Percentiles rank a stretch among this genome's conserved stretches.
Conservation (phyloP, 2,113 vertebrate species). For the Regulus satrapa region DNA sequence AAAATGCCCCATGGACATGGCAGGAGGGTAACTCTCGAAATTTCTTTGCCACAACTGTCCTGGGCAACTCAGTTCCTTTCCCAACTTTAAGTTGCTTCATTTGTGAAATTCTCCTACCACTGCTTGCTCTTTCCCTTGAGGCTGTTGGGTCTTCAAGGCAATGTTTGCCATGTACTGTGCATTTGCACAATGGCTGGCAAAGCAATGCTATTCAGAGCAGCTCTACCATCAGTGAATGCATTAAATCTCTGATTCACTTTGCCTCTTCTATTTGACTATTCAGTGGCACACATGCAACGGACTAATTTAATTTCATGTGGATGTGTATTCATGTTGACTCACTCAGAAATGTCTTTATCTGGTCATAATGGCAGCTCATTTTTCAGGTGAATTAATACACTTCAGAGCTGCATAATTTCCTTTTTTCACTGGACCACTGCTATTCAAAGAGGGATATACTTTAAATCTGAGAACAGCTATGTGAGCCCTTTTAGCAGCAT, state of each 20-base stretch:
- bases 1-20: not conserved
- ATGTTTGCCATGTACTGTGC: not conserved
- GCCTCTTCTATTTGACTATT: not conserved
- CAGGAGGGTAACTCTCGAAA: not conserved
- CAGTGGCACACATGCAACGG: not conserved
- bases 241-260: not conserved
- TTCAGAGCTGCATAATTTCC: not conserved
- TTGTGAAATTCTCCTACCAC: not conserved
- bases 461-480: conserved; percentile 60
- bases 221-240: not conserved
- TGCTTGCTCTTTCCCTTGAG: not conserved
- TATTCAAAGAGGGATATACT: conserved; percentile 23
- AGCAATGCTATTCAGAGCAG: not conserved
- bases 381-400: not conserved
- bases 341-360: not conserved
- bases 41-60: not conserved
- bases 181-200: not conserved
- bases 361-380: not conserved
- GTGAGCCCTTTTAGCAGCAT: conserved; percentile 45
- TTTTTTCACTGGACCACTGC: conserved; percentile 21
- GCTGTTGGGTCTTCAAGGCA: not conserved
- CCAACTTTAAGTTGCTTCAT: not conserved
- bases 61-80: not conserved
- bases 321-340: not conserved
- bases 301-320: not conserved